Percentiles rank a stretch among this genome's conserved stretches.
Evolutionary conservation across 2,888 invertebrate species (phyloP).

Genomic region (Cetonia aurata): DNA sequence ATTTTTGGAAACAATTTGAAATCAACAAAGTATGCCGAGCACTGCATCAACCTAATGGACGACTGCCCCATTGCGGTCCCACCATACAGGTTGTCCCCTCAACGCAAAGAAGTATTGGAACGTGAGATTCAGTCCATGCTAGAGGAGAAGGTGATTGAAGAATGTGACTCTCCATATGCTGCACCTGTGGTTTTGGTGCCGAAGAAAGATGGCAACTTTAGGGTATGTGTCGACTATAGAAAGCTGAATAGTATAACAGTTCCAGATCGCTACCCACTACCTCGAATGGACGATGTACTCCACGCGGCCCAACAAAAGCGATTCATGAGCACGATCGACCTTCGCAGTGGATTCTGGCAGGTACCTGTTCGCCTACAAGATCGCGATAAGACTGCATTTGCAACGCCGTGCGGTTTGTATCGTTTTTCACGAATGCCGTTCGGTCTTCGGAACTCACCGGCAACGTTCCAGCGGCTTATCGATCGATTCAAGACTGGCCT

Average conservation of each 20-base stretch:
- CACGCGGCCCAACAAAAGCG: constrained; percentile 38
- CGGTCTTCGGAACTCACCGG: constrained; percentile 52
- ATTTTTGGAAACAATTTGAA: constrained; percentile 15
- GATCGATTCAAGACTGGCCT: constrained; percentile 51
- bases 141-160: constrained; percentile 31
- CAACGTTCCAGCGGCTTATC: constrained; percentile 54
- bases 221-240: constrained; percentile 50
- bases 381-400: constrained; percentile 43
- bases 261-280: constrained; percentile 51
- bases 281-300: constrained; percentile 51
- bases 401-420: constrained; percentile 50
- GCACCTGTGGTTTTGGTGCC: constrained; percentile 48
- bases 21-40: constrained; percentile 33
- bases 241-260: constrained; percentile 50
- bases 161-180: constrained; percentile 41
- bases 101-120: background rate
- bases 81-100: constrained; percentile 23
- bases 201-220: constrained; percentile 44
- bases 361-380: constrained; percentile 48
- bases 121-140: constrained; percentile 7
- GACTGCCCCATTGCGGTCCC: constrained; percentile 26
- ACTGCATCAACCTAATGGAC: constrained; percentile 23
- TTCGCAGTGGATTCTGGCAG: constrained; percentile 45
- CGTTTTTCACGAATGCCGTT: constrained; percentile 53
- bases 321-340: constrained; percentile 48